Percentiles rank a stretch among this genome's conserved stretches.
These are phyloP conservation scores for Synaphobranchus kaupii DNA, from an alignment of 2,797 vertebrate genomes.

Conservation along the genomic window DNA sequence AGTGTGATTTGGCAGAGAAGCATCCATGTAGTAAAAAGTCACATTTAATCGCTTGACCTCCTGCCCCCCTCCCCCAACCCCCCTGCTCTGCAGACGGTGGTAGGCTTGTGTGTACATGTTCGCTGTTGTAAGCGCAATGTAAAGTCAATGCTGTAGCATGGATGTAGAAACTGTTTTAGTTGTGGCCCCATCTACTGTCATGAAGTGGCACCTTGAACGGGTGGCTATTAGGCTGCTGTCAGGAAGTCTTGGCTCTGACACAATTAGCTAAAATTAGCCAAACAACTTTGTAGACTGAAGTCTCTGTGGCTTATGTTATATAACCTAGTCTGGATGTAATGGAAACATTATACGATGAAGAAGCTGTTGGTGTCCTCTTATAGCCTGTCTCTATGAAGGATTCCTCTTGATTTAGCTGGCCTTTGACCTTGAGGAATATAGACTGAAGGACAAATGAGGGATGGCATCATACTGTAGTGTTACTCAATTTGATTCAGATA, in stretches of 20 bases:
- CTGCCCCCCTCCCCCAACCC: background rate
- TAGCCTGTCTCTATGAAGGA: background rate
- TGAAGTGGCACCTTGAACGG: background rate
- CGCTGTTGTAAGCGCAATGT: background rate
- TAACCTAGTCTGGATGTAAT: background rate
- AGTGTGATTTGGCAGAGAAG: background rate
- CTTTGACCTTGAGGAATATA: background rate
- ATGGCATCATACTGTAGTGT: background rate
- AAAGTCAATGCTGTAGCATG: background rate
- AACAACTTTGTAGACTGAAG: constrained; percentile 2
- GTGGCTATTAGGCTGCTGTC: background rate
- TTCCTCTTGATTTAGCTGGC: background rate
- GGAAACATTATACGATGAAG: background rate
- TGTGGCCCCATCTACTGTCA: constrained; percentile 27
- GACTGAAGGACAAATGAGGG: background rate
- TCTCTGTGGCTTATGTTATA: background rate
- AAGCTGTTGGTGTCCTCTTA: background rate
- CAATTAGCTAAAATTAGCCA: background rate
- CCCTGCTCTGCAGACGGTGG: background rate
- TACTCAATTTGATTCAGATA: background rate
- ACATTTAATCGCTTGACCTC: background rate
- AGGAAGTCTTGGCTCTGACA: background rate
- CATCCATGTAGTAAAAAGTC: background rate
- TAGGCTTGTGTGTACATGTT: background rate
- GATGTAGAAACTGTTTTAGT: constrained; percentile 2